Evolutionary conservation across 2,113 vertebrate species (phyloP).

Genomic region (Chloroceryle aenea): DNA sequence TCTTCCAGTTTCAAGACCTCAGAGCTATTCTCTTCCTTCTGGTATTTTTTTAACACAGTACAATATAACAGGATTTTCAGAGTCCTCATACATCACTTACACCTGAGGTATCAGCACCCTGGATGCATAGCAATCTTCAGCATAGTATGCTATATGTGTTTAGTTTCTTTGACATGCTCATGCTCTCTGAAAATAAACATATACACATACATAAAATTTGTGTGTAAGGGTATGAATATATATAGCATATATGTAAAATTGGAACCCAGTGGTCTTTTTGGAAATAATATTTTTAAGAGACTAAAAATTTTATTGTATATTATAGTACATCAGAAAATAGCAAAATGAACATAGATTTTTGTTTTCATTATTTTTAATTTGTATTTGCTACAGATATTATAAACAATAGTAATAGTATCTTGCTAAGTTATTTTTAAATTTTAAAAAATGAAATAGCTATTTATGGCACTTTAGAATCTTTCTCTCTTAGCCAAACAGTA

Average conservation of each 20-base stretch:
- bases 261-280: background rate
- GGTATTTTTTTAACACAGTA: background rate
- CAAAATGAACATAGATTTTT: background rate
- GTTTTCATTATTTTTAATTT: background rate
- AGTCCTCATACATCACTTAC: background rate
- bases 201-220: background rate
- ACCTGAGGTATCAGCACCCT: background rate
- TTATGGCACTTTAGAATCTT: background rate
- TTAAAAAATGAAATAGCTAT: background rate
- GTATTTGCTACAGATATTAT: background rate
- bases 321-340: background rate
- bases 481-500: background rate
- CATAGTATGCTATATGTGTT: background rate
- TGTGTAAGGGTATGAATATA: background rate
- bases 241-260: background rate
- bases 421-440: background rate
- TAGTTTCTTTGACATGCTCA: background rate
- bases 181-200: background rate
- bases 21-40: conserved; percentile 1
- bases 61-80: background rate
- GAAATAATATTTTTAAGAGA: background rate
- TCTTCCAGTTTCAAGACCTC: conserved; percentile 23
- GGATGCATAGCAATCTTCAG: conserved; percentile 35
- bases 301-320: background rate
- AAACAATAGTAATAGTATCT: background rate